Base-by-base conservation (phyloP, 2,888 invertebrate genomes). In the Xanthostigma xanthostigma region DNA sequence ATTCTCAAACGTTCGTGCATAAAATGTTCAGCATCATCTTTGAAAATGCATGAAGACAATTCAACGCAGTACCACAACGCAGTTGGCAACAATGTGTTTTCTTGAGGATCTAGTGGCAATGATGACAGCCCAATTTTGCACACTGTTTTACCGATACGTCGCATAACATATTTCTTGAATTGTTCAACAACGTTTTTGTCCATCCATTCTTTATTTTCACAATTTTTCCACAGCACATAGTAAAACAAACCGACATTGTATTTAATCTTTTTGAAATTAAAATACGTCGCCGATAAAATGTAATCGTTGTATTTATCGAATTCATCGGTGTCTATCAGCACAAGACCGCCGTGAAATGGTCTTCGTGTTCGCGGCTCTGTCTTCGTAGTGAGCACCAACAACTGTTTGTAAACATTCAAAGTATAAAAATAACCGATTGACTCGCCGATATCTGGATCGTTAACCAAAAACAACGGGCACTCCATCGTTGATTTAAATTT, bases 221-320 rank as follows among this genome's bases (percentile, higher is more conserved):
- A 61, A 41, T 57, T 62, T 52, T 63, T 64, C 62, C 59, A 63
- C 49, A 64, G 38, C 35, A 62, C 58, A 33, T 45, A 64, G 50
- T 64, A 64, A 49, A 63, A 62, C 46, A 64, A 51, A 0, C 62
- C 62, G 37, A 59, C 43, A 27, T 27, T 64, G 52, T 56, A 64
- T 12, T 60, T 53, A 0, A 62, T 44, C 49, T 61, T 63, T 47
- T 60, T 63, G 37, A 8, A 54, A 53, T 60, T 45, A 45, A 64
- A 64, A 50, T 64, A 64, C 2, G 63, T 64, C 8, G 58, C 59
- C 0, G 64, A 57, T 45, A 64, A 45, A 54, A 64, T 55, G 49
- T 60, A 64, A 42, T 64, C 64, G 40, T 64, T 64, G 50, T 64
- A 64, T 52, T 54, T 57, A 44, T 64, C 64, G 46, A 63, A 64